Conservation (phyloP, 2,113 vertebrate genomes). For the Garra rufa region DNA sequence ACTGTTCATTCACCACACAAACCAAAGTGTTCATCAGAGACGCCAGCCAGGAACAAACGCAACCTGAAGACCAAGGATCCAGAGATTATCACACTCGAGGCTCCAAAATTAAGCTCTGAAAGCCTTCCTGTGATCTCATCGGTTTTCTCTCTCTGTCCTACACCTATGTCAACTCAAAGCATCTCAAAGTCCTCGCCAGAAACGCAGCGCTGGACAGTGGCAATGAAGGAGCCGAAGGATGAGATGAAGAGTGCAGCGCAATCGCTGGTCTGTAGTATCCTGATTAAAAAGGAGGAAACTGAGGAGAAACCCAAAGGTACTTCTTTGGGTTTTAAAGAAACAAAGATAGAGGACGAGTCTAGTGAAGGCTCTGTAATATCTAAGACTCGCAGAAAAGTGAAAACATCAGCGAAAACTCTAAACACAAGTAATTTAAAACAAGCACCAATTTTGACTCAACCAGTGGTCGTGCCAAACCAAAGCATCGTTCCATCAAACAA, state of each 20-base stretch:
- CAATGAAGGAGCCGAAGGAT: background rate
- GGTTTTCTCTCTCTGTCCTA: conserved; percentile 90
- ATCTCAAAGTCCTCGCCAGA: conserved; percentile 61
- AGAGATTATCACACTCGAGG: conserved; percentile 22
- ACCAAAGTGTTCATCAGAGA: background rate
- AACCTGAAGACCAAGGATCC: background rate
- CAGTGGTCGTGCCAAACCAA: background rate
- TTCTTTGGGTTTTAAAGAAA: background rate
- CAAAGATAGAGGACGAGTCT: background rate
- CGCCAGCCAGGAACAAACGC: background rate
- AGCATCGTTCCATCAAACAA: background rate
- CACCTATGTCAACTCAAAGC: conserved; percentile 75
- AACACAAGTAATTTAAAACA: background rate
- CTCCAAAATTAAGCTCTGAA: conserved; percentile 32
- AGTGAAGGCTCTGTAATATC: background rate
- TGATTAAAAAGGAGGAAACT: conserved; percentile 47
- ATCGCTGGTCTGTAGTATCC: conserved; percentile 15
- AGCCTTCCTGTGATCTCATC: conserved; percentile 91
- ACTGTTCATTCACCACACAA: background rate
- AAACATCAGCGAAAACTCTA: background rate
- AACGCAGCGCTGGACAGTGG: background rate
- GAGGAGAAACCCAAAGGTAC: background rate
- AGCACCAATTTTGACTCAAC: background rate
- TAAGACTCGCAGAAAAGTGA: background rate
- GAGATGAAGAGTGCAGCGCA: background rate